Percentiles rank a stretch among this genome's conserved stretches.
Conservation (phyloP, 2,888 invertebrate genomes). For the Salticus scenicus region DNA sequence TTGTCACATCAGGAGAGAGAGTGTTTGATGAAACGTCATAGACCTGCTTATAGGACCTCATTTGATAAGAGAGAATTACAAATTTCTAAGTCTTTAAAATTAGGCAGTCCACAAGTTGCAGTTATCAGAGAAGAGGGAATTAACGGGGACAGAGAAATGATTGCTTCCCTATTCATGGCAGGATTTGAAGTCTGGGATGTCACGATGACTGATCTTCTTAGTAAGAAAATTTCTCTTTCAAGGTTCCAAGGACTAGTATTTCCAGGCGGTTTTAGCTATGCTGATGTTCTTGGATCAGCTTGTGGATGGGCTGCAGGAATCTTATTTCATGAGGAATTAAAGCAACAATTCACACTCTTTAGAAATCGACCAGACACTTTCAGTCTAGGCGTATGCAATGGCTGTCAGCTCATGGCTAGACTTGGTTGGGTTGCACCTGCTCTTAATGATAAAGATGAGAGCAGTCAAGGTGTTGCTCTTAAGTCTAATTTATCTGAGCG, state of each 20-base stretch:
- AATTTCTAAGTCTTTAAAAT: slow-evolving; percentile 2
- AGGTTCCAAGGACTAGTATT: slow-evolving; percentile 92
- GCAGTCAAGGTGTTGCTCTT: slow-evolving; percentile 79
- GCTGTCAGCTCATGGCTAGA: slow-evolving; percentile 95
- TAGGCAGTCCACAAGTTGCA: slow-evolving; percentile 82
- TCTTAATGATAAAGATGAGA: slow-evolving; percentile 26
- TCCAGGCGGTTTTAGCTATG: slow-evolving; percentile 99
- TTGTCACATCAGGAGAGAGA: slow-evolving; percentile 87
- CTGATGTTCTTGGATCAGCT: slow-evolving; percentile 97
- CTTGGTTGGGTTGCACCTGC: slow-evolving; percentile 87
- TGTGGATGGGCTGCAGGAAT: slow-evolving; percentile 95
- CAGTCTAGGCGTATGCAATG: slow-evolving; percentile 98
- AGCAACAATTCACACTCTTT: slow-evolving; percentile 86
- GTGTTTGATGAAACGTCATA: slow-evolving; percentile 82
- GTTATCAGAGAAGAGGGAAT: slow-evolving; percentile 97
- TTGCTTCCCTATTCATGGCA: slow-evolving; percentile 87
- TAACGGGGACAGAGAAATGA: slow-evolving; percentile 98
- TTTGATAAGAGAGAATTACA: slow-evolving; percentile 76
- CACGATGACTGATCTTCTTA: slow-evolving; percentile 92
- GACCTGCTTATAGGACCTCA: slow-evolving; percentile 84
- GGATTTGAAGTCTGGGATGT: slow-evolving; percentile 94
- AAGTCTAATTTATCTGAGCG: slow-evolving; percentile 85
- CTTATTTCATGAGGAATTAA: slow-evolving; percentile 84
- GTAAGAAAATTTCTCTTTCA: slow-evolving; percentile 83
- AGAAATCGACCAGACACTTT: slow-evolving; percentile 85